phyloP scores from a whole-genome alignment of 2,797 vertebrate genomes.

The Artibeus jamaicensis region DNA sequence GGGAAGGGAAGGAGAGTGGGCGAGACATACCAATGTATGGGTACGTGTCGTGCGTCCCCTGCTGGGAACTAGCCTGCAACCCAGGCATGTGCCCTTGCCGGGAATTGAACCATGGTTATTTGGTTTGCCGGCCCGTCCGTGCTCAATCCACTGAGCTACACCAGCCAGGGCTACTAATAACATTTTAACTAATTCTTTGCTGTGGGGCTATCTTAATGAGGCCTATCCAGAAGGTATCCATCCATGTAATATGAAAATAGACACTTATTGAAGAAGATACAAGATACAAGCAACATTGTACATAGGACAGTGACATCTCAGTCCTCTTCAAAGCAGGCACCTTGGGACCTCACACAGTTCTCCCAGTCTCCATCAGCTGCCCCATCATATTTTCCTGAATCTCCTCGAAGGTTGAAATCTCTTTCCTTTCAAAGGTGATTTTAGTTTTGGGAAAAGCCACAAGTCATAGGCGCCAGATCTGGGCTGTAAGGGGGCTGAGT shows the following conservation, averaged over 20 bases:
- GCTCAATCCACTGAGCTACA: no score
- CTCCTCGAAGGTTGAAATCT: not conserved
- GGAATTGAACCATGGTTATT: no score
- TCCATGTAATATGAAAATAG: not conserved
- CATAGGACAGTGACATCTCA: not conserved
- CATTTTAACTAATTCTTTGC: not conserved
- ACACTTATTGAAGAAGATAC: not conserved
- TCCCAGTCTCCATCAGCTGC: not conserved
- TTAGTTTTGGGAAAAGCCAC: not conserved
- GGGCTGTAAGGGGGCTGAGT: not conserved
- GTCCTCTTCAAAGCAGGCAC: not conserved
- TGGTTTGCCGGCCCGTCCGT: no score
- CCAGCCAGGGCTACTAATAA: no score
- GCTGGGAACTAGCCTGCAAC: no score
- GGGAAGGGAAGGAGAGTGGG: no score
- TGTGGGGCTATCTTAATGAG: not conserved
- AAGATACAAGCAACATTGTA: not conserved
- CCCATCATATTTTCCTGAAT: not conserved
- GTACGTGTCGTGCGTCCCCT: no score
- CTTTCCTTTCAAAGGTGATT: not conserved
- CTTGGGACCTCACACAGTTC: not conserved
- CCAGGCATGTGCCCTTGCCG: no score
- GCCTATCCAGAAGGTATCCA: not conserved
- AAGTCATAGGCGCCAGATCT: not conserved
- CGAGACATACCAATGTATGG: no score